Percentiles rank a stretch among this genome's conserved stretches.
Evolutionary conservation across 2,113 vertebrate genomes (phyloP).

Genomic region (Hemichromis elongatus): DNA sequence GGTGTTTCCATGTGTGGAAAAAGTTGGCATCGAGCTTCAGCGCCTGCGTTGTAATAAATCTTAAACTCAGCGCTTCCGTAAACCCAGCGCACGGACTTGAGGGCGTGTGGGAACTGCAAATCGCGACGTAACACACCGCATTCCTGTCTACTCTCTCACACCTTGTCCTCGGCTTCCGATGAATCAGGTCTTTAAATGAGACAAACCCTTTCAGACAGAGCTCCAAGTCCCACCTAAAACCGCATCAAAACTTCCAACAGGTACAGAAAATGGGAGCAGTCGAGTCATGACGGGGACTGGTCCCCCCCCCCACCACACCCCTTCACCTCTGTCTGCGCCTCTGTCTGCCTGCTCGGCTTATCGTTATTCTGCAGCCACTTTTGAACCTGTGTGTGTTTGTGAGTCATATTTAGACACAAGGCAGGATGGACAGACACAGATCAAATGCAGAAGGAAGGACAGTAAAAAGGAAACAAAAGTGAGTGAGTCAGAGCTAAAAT

Average conservation of each 20-base stretch:
- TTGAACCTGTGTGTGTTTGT: background rate
- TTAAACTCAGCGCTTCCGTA: background rate
- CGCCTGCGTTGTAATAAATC: background rate
- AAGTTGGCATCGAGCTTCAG: background rate
- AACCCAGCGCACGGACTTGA: background rate
- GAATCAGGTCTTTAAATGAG: background rate
- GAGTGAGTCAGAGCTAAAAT: slow-evolving; percentile 35
- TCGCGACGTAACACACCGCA: slow-evolving; percentile 2
- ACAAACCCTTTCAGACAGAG: background rate
- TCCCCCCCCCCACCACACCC: background rate
- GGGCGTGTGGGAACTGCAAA: background rate
- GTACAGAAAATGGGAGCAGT: background rate
- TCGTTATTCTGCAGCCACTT: background rate
- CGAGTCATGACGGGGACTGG: background rate
- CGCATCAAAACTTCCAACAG: background rate
- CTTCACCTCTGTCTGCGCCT: slow-evolving; percentile 1
- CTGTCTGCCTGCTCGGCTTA: slow-evolving; percentile 31
- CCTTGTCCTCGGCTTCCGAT: background rate
- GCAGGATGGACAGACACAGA: background rate
- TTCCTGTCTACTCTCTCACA: slow-evolving; percentile 43
- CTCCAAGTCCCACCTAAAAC: background rate
- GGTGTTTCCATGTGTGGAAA: background rate
- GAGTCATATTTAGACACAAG: slow-evolving; percentile 26
- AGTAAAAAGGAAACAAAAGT: slow-evolving; percentile 18
- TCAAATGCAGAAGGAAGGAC: background rate